Evolutionary conservation across 2,797 vertebrate species (phyloP), one percentile per base, ranked within the genome.

Genomic region (Coregonus ussuriensis): DNA sequence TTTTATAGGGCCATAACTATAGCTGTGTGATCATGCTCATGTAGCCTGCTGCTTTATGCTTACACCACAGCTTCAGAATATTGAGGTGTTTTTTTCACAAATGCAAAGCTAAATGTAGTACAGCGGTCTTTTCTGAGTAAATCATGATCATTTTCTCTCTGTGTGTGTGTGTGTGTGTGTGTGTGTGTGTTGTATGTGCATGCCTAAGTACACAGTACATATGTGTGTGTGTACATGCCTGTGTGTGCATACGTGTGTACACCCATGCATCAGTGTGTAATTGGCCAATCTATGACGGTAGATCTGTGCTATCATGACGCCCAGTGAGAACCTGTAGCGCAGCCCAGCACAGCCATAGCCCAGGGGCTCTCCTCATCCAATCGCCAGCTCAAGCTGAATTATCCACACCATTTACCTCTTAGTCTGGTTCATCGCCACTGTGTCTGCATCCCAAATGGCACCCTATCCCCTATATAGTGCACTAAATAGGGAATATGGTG

Each of bases 301-400:
- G 68, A 70, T 69, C 18, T 21, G 47, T 0, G 0, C 89, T 83
- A 82, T 91, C 84, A 81, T 88, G 91, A 84, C 79, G 85, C 88
- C 76, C 89, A 79, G 71, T 59, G 47, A 74, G 86, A 85, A 93
- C 70, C 47, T 35, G 71, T 11, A 29, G 59, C 51, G 71, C 71
- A 62, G 41, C 41, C 41, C 54, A 72, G 41, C 41, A 9, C 54
- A 72, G 73, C 71, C 67, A 25, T 29, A 63, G 41, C 52, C 68
- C 68, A 52, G 7, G 87, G 82, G 82, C 91, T 91, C 89, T 88
- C 89, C 92, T 94, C 90, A 88, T 91, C 89, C 87, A 90, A 83
- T 89, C 91, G 90, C 91, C 87, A 86, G 93, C 92, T 94, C 93
- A 91, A 92, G 92, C 92, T 93, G 92, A 94, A 94, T 94, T 93